Evolutionary conservation across 2,113 vertebrate species (phyloP).

Genomic region (Neoarius graeffei): DNA sequence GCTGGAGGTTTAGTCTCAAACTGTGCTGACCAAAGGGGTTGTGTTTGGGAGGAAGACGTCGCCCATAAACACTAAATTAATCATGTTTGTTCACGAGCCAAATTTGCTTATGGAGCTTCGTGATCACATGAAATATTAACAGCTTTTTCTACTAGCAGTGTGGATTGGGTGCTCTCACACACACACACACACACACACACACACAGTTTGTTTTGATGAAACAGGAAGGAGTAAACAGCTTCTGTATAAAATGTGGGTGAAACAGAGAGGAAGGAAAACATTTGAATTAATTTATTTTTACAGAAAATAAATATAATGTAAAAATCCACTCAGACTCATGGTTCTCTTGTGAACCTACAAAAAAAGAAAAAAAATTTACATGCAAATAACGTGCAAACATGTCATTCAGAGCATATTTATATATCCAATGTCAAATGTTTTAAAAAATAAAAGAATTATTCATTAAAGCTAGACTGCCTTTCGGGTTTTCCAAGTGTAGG

Average conservation of each 20-base stretch:
- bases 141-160: constrained; percentile 77
- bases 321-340: too few relatives aligned
- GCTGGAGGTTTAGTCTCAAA: constrained; percentile 69
- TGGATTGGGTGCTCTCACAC: constrained; percentile 65
- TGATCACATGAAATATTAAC: constrained; percentile 95
- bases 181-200: not conserved
- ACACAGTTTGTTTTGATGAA: constrained; percentile 36
- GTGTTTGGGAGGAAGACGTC: constrained; percentile 59
- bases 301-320: too few relatives aligned
- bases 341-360: too few relatives aligned
- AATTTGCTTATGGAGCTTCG: constrained; percentile 93
- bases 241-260: constrained; percentile 31
- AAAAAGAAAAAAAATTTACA: too few relatives aligned
- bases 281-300: too few relatives aligned
- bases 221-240: constrained; percentile 23
- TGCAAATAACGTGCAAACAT: too few relatives aligned
- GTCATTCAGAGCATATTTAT: too few relatives aligned
- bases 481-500: too few relatives aligned
- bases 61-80: constrained; percentile 89
- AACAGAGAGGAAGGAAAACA: not conserved
- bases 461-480: too few relatives aligned
- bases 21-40: constrained; percentile 68
- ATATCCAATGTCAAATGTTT: too few relatives aligned
- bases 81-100: constrained; percentile 85
- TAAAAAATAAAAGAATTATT: too few relatives aligned